Conservation (phyloP, 1,140 invertebrate genomes). For the Geopemphigus sp. region DNA sequence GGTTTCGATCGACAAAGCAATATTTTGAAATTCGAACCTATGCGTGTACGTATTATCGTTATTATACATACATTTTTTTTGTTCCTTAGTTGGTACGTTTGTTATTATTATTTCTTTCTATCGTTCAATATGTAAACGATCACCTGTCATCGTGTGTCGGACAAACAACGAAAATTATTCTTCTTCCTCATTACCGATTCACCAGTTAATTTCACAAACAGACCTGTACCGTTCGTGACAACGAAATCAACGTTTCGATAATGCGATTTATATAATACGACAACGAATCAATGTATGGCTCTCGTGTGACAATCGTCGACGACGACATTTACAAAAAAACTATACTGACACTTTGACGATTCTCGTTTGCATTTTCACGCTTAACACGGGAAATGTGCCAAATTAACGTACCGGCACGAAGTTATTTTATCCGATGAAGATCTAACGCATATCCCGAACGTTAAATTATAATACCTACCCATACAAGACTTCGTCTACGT, state of each 20-base stretch:
- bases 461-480: neutral
- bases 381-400: neutral
- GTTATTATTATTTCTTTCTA: conserved; percentile 31
- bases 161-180: conserved; percentile 16
- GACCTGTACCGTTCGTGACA: neutral
- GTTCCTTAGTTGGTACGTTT: conserved; percentile 6
- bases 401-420: conserved; percentile 16
- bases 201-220: too few relatives aligned
- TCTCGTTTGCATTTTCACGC: neutral
- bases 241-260: neutral
- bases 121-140: neutral
- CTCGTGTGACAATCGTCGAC: too few relatives aligned
- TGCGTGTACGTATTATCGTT: conserved; percentile 31
- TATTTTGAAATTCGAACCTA: conserved; percentile 42
- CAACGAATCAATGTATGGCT: too few relatives aligned
- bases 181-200: conserved; percentile 4
- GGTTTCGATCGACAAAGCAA: conserved; percentile 47
- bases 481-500: neutral
- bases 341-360: neutral
- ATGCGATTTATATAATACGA: neutral
- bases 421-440: neutral
- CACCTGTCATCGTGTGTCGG: conserved; percentile 26
- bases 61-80: conserved; percentile 11
- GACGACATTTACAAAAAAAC: too few relatives aligned
- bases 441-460: neutral